Evolutionary conservation across 2,888 invertebrate species (phyloP), one percentile per base, ranked within the genome.

Genomic region (Odontocolon sp.): DNA sequence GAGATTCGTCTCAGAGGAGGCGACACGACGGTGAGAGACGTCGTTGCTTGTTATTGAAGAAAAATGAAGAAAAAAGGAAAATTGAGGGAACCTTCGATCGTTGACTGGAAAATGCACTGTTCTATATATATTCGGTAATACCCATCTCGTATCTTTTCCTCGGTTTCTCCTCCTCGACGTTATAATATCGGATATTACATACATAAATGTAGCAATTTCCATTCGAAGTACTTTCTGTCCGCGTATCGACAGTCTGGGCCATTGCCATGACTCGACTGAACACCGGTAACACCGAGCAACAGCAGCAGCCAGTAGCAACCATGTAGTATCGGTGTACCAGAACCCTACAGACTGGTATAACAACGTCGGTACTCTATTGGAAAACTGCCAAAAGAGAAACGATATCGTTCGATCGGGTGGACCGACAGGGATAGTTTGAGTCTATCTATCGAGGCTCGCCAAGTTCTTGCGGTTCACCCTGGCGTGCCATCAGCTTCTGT

Each of bases 191-290:
- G 81, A 80, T 80, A 81, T 81, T 78, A 77, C 72, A 81, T 78
- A 68, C 78, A 81, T 81, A 80, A 80, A 81, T 81, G 80, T 81
- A 80, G 67, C 81, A 75, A 81, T 80, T 80, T 80, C 68, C 81
- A 81, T 81, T 75, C 64, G 67, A 64, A 72, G 73, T 77, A 72
- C 47, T 31, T 56, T 33, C 40, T 42, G 14, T 23, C 40, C 36
- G 28, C 42, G 57, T 63, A 71, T 73, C 70, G 73, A 67, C 47
- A 64, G 73, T 63, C 74, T 42, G 73, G 71, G 59, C 63, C 47
- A 63, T 76, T 59, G 77, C 52, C 61, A 72, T 59, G 50, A 45
- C 45, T 14, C 42, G 40, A 31, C 14, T 21, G 33, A 18, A 3
- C 52, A 52, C 28, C 14, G 36, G 47, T 28, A 16, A 38, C 28